Base-by-base conservation (phyloP, 2,113 vertebrate genomes). In the Plestiodon gilberti region DNA sequence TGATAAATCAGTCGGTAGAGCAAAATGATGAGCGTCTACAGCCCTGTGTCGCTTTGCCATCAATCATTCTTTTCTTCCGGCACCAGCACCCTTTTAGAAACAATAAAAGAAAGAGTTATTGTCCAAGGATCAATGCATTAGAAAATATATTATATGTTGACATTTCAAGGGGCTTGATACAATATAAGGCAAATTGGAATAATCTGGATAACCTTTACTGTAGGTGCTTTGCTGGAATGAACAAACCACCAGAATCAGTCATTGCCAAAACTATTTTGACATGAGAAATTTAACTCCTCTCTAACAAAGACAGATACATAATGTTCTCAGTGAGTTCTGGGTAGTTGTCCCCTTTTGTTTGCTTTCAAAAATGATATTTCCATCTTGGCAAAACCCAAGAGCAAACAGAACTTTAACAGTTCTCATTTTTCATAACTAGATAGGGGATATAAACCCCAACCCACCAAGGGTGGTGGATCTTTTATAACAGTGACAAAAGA, bases 1-100 rank as follows among this genome's bases (percentile, higher is more conserved):
- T 86, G 95, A 95, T 87, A 93, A 94, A 89, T 96, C 94, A 95
- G 96, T 70, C 91, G 93, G 94, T 71, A 81, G 94, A 97, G 97
- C 94, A 93, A 95, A 94, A 95, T 82, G 95, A 95, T 93, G 97
- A 96, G 85, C 93, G 94, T 96, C 96, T 95, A 90, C 83, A 93
- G 95, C 94, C 91, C 93, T 88, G 96, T 95, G 95, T 97, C 91
- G 94, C 95, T 92, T 92, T 95, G 94, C 96, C 96, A 96, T 97
- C 97, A 98, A 93, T 98, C 98, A 98, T 97, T 94, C 94, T 96
- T 95, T 94, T 95, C 95, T 96, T 93, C 96, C 93, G 96, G 95
- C 91, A 96, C 93, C 96, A 93, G 90, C 93, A 96, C 88, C 94
- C 96, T 98, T 98, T 92, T 83, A 96, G 95, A 96, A 97, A 97